Evolutionary conservation across 2,113 vertebrate species (phyloP), one percentile per base, ranked within the genome.

Genomic region (Thymallus thymallus): DNA sequence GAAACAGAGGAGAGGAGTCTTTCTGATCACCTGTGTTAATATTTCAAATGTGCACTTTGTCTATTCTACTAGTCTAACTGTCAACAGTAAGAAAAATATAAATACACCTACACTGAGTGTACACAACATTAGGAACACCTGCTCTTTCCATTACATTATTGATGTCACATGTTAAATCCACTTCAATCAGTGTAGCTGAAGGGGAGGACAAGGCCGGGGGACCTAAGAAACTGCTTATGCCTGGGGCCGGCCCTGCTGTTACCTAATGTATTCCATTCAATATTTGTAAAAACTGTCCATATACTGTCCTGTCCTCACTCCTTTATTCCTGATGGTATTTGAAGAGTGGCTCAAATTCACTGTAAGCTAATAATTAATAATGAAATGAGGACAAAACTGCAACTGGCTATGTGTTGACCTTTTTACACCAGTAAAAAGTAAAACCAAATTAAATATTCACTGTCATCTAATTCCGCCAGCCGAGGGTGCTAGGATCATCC

Each of bases 1-100:
- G 79, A 84, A 85, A 51, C 64, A 79, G 73, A 79, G 80, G 76
- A 84, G 82, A 72, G 87, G 76, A 77, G 77, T 71, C 82, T 71
- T 76, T 81, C 82, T 69, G 80, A 87, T 88, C 84, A 88, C 83
- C 76, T 85, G 82, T 69, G 81, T 76, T 84, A 80, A 88, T 84
- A 82, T 87, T 86, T n/a, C n/a, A n/a, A n/a, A n/a, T n/a, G n/a
- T n/a, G 32, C 32, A 35, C 32, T 6, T 35, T 9, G 32, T 35
- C 6, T 35, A 35, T 35, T 35, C 32, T 35, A 35, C 32, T 35
- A 35, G 32, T 35, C 32, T 35, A 35, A 35, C 32, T 41, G 35
- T 41, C 35, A 41, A 41, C 35, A 41, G 35, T 41, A 10, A 41
- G 35, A 41, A 41, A 1, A 2, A 41, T 41, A 41, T 41, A 41